These are phyloP conservation scores for Chrysina gloriosa DNA, from an alignment of 2,888 invertebrate genomes.

Conservation along the genomic window DNA sequence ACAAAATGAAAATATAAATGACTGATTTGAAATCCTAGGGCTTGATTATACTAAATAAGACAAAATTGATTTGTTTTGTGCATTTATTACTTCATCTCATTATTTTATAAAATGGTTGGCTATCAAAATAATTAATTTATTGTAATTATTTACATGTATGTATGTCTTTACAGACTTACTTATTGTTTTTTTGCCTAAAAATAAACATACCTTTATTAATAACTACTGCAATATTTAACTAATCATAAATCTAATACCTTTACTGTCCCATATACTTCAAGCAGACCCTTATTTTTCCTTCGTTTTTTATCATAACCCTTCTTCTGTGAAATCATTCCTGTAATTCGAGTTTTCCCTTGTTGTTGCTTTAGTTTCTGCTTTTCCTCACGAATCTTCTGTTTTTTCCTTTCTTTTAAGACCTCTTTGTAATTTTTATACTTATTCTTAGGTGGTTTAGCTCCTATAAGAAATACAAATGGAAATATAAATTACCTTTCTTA, in stretches of 20 bases:
- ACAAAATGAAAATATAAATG: too few relatives aligned
- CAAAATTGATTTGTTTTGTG: too few relatives aligned
- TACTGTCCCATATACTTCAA: slow-evolving; percentile 61
- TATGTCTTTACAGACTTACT: too few relatives aligned
- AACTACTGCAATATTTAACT: not conserved
- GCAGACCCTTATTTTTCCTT: slow-evolving; percentile 64
- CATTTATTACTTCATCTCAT: too few relatives aligned
- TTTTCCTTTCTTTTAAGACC: slow-evolving; percentile 72
- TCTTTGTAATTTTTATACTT: slow-evolving; percentile 80
- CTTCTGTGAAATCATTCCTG: slow-evolving; percentile 69
- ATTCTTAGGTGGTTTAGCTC: slow-evolving; percentile 83
- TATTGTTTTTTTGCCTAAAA: not conserved
- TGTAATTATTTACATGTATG: not conserved
- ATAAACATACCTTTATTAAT: not conserved
- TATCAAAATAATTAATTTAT: too few relatives aligned
- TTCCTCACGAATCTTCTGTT: slow-evolving; percentile 66
- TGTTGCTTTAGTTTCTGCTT: slow-evolving; percentile 67
- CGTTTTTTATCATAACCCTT: slow-evolving; percentile 66
- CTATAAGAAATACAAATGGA: slow-evolving; percentile 58
- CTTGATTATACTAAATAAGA: too few relatives aligned
- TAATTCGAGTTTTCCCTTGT: slow-evolving; percentile 72
- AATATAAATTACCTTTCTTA: too few relatives aligned
- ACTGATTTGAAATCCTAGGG: too few relatives aligned
- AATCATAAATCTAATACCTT: slow-evolving; percentile 45
- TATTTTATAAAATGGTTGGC: too few relatives aligned